phyloP scores from a whole-genome alignment of 2,888 invertebrate genomes.

The Rutpela maculata region DNA sequence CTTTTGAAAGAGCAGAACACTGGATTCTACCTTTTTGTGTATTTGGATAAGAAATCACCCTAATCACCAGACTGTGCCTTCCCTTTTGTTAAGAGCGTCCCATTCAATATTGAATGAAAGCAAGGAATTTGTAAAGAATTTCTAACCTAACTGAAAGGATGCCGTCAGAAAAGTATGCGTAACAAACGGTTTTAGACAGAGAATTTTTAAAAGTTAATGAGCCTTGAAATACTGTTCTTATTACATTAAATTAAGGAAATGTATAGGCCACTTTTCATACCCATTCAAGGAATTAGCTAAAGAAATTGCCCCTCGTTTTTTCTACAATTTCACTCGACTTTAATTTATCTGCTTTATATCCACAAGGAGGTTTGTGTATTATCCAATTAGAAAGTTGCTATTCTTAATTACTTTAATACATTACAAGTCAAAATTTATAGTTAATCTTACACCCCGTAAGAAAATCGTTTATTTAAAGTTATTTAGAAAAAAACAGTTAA shows the following conservation, averaged over 20 bases:
- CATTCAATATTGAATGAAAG: slow-evolving; percentile 61
- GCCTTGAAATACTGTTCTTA: slow-evolving; percentile 60
- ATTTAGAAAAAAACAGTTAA: too few relatives aligned
- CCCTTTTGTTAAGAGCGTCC: slow-evolving; percentile 58
- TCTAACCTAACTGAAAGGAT: slow-evolving; percentile 56
- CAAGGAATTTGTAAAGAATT: slow-evolving; percentile 58
- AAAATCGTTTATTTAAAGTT: too few relatives aligned
- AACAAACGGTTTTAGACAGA: slow-evolving; percentile 60
- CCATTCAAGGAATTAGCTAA: slow-evolving; percentile 39
- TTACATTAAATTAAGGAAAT: slow-evolving; percentile 51
- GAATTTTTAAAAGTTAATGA: slow-evolving; percentile 61
- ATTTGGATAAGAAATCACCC: slow-evolving; percentile 58
- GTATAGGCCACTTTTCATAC: slow-evolving; percentile 44
- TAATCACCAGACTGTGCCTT: slow-evolving; percentile 58
- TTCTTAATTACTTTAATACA: background rate
- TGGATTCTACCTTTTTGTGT: slow-evolving; percentile 48
- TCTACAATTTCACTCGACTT: slow-evolving; percentile 16
- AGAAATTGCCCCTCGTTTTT: slow-evolving; percentile 37
- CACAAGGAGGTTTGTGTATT: slow-evolving; percentile 8
- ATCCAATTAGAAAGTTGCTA: background rate
- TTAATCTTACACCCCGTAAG: background rate
- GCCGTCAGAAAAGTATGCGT: slow-evolving; percentile 59
- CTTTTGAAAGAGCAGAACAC: slow-evolving; percentile 43
- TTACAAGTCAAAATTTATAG: background rate
- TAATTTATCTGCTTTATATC: slow-evolving; percentile 22